A percentile compares a stretch with the other conserved stretches of the same genome.
phyloP scores from a whole-genome alignment of 1,140 invertebrate species.

The Ceratitis capitata region DNA sequence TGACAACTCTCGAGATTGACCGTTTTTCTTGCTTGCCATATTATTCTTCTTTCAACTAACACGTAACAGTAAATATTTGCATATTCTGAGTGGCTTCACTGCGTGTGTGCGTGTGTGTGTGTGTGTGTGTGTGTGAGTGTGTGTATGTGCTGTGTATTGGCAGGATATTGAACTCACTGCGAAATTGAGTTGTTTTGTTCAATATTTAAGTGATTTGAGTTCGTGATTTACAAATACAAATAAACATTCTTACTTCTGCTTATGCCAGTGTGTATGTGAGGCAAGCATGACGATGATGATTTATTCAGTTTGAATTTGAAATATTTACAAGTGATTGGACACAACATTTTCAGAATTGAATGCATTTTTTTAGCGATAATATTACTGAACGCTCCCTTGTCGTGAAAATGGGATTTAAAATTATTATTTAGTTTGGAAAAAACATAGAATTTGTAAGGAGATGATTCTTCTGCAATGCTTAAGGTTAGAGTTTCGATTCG shows the following conservation, averaged over 20 bases:
- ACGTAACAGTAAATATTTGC: constrained; percentile 25
- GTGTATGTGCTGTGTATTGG: background rate
- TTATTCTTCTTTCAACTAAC: constrained; percentile 25
- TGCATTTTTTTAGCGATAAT: too few relatives aligned
- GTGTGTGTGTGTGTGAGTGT: background rate
- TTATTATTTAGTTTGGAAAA: too few relatives aligned
- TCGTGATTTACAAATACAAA: background rate
- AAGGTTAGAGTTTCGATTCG: too few relatives aligned
- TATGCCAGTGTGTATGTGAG: too few relatives aligned
- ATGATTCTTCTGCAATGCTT: too few relatives aligned
- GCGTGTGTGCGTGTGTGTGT: background rate
- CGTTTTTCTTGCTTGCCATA: constrained; percentile 8
- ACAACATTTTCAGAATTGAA: too few relatives aligned
- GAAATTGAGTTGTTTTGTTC: constrained; percentile 26
- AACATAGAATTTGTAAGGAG: too few relatives aligned
- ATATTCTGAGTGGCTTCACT: background rate
- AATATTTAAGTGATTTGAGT: background rate
- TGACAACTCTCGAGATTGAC: constrained; percentile 1
- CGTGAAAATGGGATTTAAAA: too few relatives aligned
- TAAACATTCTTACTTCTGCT: background rate
- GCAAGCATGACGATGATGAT: too few relatives aligned
- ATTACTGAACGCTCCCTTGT: too few relatives aligned
- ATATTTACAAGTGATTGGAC: background rate
- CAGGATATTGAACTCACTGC: background rate
- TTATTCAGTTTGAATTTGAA: background rate